Percentiles rank a stretch among this genome's conserved stretches.
Conservation (phyloP, 1,140 invertebrate genomes). For the Ceratosolen fusciceps region DNA sequence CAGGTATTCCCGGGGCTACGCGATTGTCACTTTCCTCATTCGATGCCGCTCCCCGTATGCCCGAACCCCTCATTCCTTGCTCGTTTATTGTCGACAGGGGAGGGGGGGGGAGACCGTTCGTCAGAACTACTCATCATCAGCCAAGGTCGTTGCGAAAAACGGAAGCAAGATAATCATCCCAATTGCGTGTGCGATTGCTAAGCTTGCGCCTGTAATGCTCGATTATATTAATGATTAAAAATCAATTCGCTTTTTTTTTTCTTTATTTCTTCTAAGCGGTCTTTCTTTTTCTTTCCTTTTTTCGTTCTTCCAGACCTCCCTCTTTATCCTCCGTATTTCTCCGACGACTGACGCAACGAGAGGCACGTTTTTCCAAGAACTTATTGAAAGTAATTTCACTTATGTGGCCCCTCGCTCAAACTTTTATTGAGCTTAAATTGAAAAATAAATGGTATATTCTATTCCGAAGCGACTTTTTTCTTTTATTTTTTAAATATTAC, state of each 20-base stretch:
- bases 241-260: background rate
- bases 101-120: background rate
- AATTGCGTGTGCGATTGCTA: background rate
- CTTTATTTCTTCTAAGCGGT: too few species aligned
- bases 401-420: background rate
- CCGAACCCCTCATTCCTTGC: too few species aligned
- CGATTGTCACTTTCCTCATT: background rate
- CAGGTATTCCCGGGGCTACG: background rate
- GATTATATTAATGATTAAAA: slow-evolving; percentile 13
- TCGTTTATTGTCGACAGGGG: too few species aligned
- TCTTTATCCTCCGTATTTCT: background rate
- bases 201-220: slow-evolving; percentile 14
- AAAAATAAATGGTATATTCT: too few species aligned
- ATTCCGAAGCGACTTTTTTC: too few species aligned
- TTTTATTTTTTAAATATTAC: too few species aligned
- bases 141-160: slow-evolving; percentile 29
- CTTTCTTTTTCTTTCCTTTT: too few species aligned
- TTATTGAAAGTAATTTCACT: background rate
- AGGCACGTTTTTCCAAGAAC: too few species aligned
- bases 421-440: background rate
- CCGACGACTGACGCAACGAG: background rate
- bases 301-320: too few species aligned
- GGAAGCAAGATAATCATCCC: slow-evolving; percentile 43
- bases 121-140: background rate
- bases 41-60: background rate